phyloP scores from a whole-genome alignment of 1,140 invertebrate genomes.

The Harpegnathos saltator region DNA sequence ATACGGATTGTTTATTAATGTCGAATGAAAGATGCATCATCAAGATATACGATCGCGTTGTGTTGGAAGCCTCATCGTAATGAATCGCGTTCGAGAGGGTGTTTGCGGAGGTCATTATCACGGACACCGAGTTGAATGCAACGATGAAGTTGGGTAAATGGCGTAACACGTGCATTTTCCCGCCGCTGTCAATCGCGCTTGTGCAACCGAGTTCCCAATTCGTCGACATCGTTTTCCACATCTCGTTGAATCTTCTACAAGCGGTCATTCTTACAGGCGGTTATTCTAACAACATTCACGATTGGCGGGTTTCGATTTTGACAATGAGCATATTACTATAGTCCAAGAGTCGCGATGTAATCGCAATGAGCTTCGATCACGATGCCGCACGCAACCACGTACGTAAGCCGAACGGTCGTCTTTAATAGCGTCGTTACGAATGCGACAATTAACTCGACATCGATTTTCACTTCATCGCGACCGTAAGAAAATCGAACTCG shows the following conservation, averaged over 20 bases:
- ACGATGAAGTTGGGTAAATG: conserved; percentile 5
- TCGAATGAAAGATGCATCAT: conserved; percentile 59
- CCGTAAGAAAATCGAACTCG: too few relatives aligned
- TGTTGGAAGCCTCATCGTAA: background rate
- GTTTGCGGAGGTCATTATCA: background rate
- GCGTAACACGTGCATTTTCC: background rate
- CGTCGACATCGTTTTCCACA: background rate
- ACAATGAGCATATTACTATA: too few relatives aligned
- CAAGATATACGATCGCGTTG: conserved; percentile 13
- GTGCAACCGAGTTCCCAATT: background rate
- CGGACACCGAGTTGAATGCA: background rate
- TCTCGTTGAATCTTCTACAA: conserved; percentile 15
- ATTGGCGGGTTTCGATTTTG: too few relatives aligned
- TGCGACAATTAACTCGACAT: too few relatives aligned
- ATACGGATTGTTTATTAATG: conserved; percentile 7
- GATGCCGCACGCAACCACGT: too few relatives aligned
- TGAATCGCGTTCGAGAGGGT: background rate
- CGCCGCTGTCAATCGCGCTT: too few relatives aligned
- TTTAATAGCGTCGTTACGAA: too few relatives aligned
- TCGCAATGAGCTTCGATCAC: too few relatives aligned
- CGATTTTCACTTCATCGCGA: too few relatives aligned
- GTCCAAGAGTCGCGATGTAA: too few relatives aligned
- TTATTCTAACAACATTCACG: background rate
- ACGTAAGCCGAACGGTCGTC: too few relatives aligned
- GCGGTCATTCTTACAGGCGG: background rate